Base-by-base conservation (phyloP, 92 coral and sea anemone species). In the Phymanthus crucifer region DNA sequence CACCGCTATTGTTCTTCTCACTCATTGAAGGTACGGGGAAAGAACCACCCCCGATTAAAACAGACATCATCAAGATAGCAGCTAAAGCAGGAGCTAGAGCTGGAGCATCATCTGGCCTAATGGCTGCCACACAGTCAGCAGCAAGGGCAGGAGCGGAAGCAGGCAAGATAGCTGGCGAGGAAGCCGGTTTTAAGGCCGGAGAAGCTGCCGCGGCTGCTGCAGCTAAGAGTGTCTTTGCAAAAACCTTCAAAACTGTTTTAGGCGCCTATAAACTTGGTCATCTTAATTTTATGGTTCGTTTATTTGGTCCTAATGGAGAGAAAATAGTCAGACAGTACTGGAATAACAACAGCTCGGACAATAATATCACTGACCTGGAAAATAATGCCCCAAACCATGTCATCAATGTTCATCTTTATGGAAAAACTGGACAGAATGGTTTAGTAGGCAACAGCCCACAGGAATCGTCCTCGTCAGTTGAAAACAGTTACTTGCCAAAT, bases 71-170 rank as follows among this genome's bases (percentile, higher is more conserved):
- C 34, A 57, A 61, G 10, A 35, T 78, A 32, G 92, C 85, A 56
- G 85, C 92, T 6, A 58, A 56, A n/a, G 91, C 91, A 29, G 91
- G 91, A 12, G 83, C 85, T 4, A 75, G n/a, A 8, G 92, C 92
- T 32, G 92, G 92, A 38, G 78, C 85, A 29, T 19, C 65, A 33
- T 69, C 82, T 21, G 92, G 92, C 14, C 6, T 56, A 72, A 65
- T 43, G 21, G 89, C 93, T 10, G 96, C 87, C 1, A 85, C 90
- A 2, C 32, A 69, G 38, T 85, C 95, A 24, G 95, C 93, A 10
- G 95, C 81, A 8, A 52, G 47, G 27, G 89, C 90, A 12, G 96
- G 86, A 5, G 77, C 84, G 0, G 70, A 17, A 34, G 77, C 71
- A 17, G 83, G 83, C 3, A 75, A 37, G 12, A 65, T 45, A 37